These are phyloP conservation scores for Telmatherina bonti DNA, from an alignment of 2,797 vertebrate species.

Conservation along the genomic window DNA sequence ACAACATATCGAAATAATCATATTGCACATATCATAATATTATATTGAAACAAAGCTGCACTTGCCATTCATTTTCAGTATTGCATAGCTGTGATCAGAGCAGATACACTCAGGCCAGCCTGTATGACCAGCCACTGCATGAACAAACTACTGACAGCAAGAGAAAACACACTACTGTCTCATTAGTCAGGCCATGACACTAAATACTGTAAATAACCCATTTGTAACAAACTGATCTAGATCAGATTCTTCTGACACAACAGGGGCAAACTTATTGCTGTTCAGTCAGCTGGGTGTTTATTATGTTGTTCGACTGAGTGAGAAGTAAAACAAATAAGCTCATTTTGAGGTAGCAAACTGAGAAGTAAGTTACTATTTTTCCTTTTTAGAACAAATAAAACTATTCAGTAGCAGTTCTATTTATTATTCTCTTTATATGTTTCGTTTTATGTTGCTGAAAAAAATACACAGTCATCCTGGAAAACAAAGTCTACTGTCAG, in stretches of 20 bases:
- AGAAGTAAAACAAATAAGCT: slow-evolving; percentile 30
- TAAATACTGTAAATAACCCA: slow-evolving; percentile 9
- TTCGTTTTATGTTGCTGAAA: slow-evolving; percentile 41
- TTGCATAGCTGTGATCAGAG: slow-evolving; percentile 79
- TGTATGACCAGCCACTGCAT: slow-evolving; percentile 33
- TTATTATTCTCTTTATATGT: slow-evolving; percentile 25
- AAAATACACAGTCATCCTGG: slow-evolving; percentile 29
- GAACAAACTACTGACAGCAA: slow-evolving; percentile 17
- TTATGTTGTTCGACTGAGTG: slow-evolving; percentile 3
- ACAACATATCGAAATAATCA: slow-evolving; percentile 50
- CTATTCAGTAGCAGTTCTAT: slow-evolving; percentile 14
- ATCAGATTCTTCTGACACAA: slow-evolving; percentile 39
- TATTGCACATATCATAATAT: slow-evolving; percentile 41
- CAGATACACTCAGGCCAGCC: slow-evolving; percentile 49
- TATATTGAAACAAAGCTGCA: slow-evolving; percentile 63
- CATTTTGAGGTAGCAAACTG: slow-evolving; percentile 71
- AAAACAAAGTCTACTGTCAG: slow-evolving; percentile 25
- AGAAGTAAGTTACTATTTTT: slow-evolving; percentile 12
- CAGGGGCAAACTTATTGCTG: slow-evolving; percentile 54
- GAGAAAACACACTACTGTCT: slow-evolving; percentile 23
- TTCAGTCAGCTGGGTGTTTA: slow-evolving; percentile 43
- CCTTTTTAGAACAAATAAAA: slow-evolving; percentile 22
- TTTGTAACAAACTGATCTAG: slow-evolving; percentile 36
- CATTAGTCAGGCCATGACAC: slow-evolving; percentile 10
- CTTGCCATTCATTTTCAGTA: slow-evolving; percentile 72